Evolutionary conservation across 1,140 invertebrate species (phyloP).

Genomic region (Sitophilus oryzae): DNA sequence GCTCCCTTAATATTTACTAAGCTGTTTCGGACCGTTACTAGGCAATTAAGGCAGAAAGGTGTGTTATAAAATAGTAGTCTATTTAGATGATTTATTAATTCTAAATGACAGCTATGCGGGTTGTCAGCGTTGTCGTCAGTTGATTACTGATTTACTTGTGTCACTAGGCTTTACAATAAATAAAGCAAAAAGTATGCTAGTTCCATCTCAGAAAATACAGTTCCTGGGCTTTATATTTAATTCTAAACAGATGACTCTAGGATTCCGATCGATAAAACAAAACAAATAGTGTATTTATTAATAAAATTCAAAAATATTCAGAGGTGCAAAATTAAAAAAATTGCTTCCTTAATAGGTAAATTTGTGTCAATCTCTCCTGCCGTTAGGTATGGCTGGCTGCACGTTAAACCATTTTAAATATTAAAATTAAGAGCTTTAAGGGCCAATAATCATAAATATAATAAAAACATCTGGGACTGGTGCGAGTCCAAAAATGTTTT

Average conservation of each 20-base stretch:
- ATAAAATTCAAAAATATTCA: neutral
- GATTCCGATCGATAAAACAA: neutral
- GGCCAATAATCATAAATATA: neutral
- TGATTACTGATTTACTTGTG: neutral
- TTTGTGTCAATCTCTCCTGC: slow-evolving; percentile 5
- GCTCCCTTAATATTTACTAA: neutral
- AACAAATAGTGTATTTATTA: neutral
- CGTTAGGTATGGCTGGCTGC: neutral
- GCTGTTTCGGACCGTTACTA: neutral
- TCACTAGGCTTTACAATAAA: slow-evolving; percentile 4
- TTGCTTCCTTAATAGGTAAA: slow-evolving; percentile 2
- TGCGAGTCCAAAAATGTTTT: neutral
- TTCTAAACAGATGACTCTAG: neutral
- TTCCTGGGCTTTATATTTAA: slow-evolving; percentile 4
- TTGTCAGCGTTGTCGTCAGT: neutral
- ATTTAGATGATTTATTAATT: neutral
- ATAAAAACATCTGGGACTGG: neutral
- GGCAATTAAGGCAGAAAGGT: neutral
- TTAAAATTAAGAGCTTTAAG: neutral
- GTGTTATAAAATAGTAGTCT: neutral
- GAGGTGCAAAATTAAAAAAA: slow-evolving; percentile 4
- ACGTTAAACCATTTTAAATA: slow-evolving; percentile 2
- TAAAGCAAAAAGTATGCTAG: neutral
- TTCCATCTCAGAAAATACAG: neutral
- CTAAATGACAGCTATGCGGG: neutral